Percentiles rank a stretch among this genome's conserved stretches.
Conservation (phyloP, 1,140 invertebrate species). For the Magallana gigas region DNA sequence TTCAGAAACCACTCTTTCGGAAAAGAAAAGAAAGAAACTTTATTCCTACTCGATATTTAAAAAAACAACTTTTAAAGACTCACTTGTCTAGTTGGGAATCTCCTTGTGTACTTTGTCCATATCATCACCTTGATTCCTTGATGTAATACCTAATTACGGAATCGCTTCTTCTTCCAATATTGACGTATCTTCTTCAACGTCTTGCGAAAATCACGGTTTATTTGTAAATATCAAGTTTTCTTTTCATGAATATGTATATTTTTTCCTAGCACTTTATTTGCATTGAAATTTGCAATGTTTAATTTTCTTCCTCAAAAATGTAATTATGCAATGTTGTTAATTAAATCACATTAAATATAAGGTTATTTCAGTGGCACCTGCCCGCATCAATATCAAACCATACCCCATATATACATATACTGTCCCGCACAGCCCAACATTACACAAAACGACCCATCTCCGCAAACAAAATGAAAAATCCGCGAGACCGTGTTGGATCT, state of each 20-base stretch:
- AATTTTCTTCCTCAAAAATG: not conserved
- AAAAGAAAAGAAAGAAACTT: too few relatives aligned
- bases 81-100: too few relatives aligned
- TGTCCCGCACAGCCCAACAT: not conserved
- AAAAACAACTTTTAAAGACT: too few relatives aligned
- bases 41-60: too few relatives aligned
- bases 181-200: not conserved
- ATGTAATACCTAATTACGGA: not conserved
- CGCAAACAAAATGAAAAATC: not conserved
- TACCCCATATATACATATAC: not conserved
- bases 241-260: not conserved
- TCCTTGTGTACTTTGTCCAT: too few relatives aligned
- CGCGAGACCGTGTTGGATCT: not conserved
- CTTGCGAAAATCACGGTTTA: not conserved
- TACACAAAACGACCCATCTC: not conserved
- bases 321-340: too few relatives aligned
- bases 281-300: not conserved
- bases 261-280: not conserved
- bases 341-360: too few relatives aligned
- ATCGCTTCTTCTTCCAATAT: constrained; percentile 24
- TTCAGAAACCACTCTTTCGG: too few relatives aligned
- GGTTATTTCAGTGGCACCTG: too few relatives aligned
- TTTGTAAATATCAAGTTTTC: not conserved
- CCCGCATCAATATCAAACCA: not conserved
- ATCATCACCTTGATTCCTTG: too few relatives aligned